Conservation (phyloP, 2,888 invertebrate genomes). For the Lottia scabra region DNA sequence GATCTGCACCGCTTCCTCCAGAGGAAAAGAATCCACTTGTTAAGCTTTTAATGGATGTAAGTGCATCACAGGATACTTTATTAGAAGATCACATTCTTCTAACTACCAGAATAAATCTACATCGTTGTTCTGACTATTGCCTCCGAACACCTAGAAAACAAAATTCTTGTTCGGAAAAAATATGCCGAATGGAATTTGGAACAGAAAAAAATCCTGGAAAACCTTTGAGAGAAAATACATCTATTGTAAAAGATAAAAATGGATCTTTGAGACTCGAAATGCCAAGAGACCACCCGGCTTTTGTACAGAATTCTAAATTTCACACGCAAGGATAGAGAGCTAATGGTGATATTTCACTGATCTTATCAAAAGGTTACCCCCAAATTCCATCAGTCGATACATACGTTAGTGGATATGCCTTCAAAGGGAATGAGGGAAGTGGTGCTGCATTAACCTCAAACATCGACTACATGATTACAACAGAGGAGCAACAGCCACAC, state of each 20-base stretch:
- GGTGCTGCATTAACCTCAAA: slow-evolving; percentile 34
- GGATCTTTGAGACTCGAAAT: slow-evolving; percentile 38
- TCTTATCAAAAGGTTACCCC: slow-evolving; percentile 35
- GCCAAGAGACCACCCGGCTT: slow-evolving; percentile 37
- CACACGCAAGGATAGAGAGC: slow-evolving; percentile 42
- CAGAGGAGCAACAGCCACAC: neutral
- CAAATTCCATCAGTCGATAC: slow-evolving; percentile 35
- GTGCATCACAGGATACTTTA: slow-evolving; percentile 20
- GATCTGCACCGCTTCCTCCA: slow-evolving; percentile 25
- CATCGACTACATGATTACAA: neutral
- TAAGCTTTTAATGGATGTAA: slow-evolving; percentile 26
- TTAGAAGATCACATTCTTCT: slow-evolving; percentile 27
- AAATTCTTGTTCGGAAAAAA: slow-evolving; percentile 3
- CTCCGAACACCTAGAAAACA: slow-evolving; percentile 12
- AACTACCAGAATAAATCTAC: slow-evolving; percentile 32
- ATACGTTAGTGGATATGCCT: slow-evolving; percentile 20
- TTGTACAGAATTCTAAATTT: slow-evolving; percentile 38
- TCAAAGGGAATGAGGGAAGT: slow-evolving; percentile 40
- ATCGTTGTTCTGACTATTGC: slow-evolving; percentile 39
- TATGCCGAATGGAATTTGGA: slow-evolving; percentile 40
- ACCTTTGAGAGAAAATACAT: slow-evolving; percentile 19
- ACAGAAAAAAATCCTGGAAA: slow-evolving; percentile 10
- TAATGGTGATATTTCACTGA: slow-evolving; percentile 40
- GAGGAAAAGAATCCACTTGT: slow-evolving; percentile 25
- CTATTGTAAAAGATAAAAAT: slow-evolving; percentile 38